phyloP scores from a whole-genome alignment of 2,888 invertebrate species.

The Rhaphigaster nebulosa region DNA sequence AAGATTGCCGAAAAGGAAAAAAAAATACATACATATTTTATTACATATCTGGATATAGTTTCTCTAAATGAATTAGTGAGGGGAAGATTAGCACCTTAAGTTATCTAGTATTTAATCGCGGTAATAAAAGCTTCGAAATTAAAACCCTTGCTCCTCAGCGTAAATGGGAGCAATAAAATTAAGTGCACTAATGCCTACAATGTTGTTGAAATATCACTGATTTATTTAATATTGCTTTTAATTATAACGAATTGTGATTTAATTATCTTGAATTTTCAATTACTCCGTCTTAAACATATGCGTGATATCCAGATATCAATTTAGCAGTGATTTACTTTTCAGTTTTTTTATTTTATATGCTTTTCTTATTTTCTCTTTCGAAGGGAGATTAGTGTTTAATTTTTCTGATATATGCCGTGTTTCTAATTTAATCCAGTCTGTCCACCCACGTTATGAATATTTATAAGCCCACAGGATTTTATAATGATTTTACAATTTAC shows the following conservation, averaged over 20 bases:
- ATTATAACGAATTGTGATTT: not conserved
- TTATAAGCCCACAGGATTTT: not conserved
- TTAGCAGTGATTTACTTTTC: not conserved
- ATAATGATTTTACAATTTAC: not conserved
- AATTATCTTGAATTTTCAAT: not conserved
- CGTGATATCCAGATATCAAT: conserved; percentile 11
- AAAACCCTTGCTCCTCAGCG: too few relatives aligned
- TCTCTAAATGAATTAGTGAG: not conserved
- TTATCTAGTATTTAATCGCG: too few relatives aligned
- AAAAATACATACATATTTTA: not conserved
- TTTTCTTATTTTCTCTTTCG: not conserved
- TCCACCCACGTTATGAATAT: conserved; percentile 3
- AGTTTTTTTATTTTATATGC: not conserved
- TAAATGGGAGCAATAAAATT: not conserved
- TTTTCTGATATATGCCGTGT: not conserved
- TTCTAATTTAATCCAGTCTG: not conserved
- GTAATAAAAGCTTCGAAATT: not conserved
- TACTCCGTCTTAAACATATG: not conserved
- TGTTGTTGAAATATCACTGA: not conserved
- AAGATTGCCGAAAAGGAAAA: too few relatives aligned
- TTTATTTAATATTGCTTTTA: not conserved
- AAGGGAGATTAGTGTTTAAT: not conserved
- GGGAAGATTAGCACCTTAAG: not conserved
- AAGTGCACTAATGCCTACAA: not conserved
- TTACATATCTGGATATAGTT: not conserved